Evolutionary conservation across 2,888 invertebrate species (phyloP), one percentile per base, ranked within the genome.

Genomic region (Neocrepidodera transversa): DNA sequence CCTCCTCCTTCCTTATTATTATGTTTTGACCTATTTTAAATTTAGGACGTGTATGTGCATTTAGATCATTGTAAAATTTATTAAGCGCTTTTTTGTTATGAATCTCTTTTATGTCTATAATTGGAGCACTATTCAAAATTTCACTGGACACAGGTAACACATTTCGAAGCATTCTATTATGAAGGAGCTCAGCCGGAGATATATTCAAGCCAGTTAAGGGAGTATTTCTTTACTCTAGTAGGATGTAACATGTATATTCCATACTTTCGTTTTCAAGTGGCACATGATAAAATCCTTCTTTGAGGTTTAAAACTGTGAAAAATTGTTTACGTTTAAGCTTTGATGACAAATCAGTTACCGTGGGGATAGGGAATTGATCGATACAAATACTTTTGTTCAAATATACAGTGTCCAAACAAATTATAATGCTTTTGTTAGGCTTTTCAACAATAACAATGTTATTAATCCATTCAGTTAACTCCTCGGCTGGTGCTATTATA

Each of bases 301-400:
- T 68, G 14, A 68, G 38, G 53, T 68, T 68, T 16, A 70, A 58
- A 10, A 70, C 66, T 16, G 67, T 65, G 62, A 68, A 71, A 13
- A 67, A 16, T 38, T n/a, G n/a, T 45, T 71, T 67, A 45, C 49
- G 56, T 54, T 51, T 56, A 26, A 73, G 50, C 49, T 68, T 67
- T 36, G 58, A 40, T 11, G 51, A 18, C 11, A 69, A 48, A 26
- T 72, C 68, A 13, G 69, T 67, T 16, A 70, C 10, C 7, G 67
- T 67, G 0, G 66, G 66, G 11, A 66, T 64, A 7, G 59, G 59
- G 57, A 45, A 63, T 8, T 57, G 50, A 42, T 64, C 66, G 38
- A 8, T 20, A 35, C 49, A 52, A 10, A 61, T 38, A 17, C 20
- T 28, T 16, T 65, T 65, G 49, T 66, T 64, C 2, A 62, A 32